phyloP scores from a whole-genome alignment of 2,888 invertebrate genomes.

The Sinohyriopsis cumingii region DNA sequence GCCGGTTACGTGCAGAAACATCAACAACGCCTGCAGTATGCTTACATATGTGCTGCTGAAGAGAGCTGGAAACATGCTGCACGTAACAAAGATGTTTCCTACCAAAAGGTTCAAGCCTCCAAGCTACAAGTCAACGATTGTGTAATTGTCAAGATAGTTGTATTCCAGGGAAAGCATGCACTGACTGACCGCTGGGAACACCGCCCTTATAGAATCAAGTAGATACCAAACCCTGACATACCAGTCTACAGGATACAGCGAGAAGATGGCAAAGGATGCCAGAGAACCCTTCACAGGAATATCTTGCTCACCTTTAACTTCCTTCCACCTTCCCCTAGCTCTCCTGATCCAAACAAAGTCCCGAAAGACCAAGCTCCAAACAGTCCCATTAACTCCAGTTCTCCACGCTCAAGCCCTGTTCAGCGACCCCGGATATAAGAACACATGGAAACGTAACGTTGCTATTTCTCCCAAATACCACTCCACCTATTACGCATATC shows the following conservation, averaged over 20 bases:
- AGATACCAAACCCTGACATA: background rate
- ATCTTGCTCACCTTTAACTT: too few species aligned
- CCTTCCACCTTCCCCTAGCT: too few species aligned
- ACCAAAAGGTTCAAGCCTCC: background rate
- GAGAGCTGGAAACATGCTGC: background rate
- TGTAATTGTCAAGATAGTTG: background rate
- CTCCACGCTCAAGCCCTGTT: too few species aligned
- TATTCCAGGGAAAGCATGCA: background rate
- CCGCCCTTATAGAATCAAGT: background rate
- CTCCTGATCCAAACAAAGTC: too few species aligned
- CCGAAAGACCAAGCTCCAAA: too few species aligned
- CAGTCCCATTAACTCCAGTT: too few species aligned
- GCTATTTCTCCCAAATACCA: too few species aligned
- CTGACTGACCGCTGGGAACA: constrained; percentile 2
- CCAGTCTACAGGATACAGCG: constrained; percentile 2
- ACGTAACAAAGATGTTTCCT: background rate
- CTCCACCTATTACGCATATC: too few species aligned
- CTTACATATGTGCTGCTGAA: background rate
- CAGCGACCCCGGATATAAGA: too few species aligned
- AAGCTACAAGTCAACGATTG: background rate
- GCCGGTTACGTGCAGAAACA: constrained; percentile 1
- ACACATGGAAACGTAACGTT: too few species aligned
- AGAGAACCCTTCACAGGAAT: too few species aligned
- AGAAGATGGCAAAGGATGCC: constrained; percentile 2
- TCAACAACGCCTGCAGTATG: background rate